Conservation (phyloP, 2,113 vertebrate genomes). For the Falco punctatus region DNA sequence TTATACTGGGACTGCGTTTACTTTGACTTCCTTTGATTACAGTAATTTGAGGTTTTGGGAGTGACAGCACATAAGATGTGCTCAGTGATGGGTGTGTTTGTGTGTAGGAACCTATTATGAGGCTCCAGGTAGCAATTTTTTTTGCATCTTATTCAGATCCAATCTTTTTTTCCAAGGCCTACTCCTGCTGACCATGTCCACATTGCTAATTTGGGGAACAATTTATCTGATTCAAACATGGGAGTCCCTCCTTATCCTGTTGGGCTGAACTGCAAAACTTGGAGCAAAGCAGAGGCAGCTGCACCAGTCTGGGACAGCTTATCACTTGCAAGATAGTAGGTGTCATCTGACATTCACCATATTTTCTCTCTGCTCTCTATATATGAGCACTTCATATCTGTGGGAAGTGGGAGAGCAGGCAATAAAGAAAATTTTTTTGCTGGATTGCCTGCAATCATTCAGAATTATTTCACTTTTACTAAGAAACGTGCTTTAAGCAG, state of each 20-base stretch:
- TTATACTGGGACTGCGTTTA: background rate
- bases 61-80: background rate
- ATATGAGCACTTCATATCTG: background rate
- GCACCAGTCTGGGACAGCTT: background rate
- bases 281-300: background rate
- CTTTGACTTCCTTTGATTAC: conserved; percentile 1
- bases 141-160: background rate
- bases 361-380: background rate
- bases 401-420: background rate
- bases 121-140: background rate
- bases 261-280: background rate
- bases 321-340: background rate
- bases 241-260: background rate
- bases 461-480: background rate
- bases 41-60: conserved; percentile 13
- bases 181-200: background rate
- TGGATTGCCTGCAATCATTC: background rate
- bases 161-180: background rate
- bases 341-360: background rate
- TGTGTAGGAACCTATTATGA: background rate
- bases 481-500: background rate
- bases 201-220: background rate
- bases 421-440: background rate
- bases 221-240: background rate
- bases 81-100: conserved; percentile 37